phyloP scores from a whole-genome alignment of 2,113 vertebrate species.

The Seriola dumerili region DNA sequence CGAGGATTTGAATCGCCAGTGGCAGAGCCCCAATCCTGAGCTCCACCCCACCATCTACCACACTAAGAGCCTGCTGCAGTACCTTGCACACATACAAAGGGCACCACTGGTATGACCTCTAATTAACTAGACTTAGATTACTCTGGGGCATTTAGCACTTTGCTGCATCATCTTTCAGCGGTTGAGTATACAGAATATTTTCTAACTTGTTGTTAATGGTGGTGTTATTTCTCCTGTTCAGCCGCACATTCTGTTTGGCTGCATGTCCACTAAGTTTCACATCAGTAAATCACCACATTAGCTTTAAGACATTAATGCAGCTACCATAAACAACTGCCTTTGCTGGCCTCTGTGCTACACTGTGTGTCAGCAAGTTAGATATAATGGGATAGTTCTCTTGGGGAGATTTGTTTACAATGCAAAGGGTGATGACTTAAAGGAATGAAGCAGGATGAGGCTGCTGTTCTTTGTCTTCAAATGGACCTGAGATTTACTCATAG shows the following conservation, averaged over 20 bases:
- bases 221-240: slow-evolving; percentile 25
- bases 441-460: slow-evolving; percentile 18
- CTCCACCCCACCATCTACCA: slow-evolving; percentile 98
- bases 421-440: slow-evolving; percentile 2
- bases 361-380: slow-evolving; percentile 27
- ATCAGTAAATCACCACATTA: slow-evolving; percentile 40
- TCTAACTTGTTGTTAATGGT: not conserved
- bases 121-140: slow-evolving; percentile 41
- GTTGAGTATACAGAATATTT: not conserved
- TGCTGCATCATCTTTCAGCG: slow-evolving; percentile 35
- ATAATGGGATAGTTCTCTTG: slow-evolving; percentile 24
- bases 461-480: slow-evolving; percentile 15
- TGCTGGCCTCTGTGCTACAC: not conserved
- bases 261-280: slow-evolving; percentile 21
- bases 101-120: slow-evolving; percentile 89
- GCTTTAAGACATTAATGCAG: slow-evolving; percentile 43
- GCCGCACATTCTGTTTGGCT: slow-evolving; percentile 36
- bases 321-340: slow-evolving; percentile 39
- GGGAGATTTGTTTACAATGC: slow-evolving; percentile 27
- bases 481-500: not conserved
- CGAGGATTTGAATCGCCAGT: slow-evolving; percentile 98
- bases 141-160: slow-evolving; percentile 29
- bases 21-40: slow-evolving; percentile 94
- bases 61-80: slow-evolving; percentile 96
- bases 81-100: slow-evolving; percentile 93